phyloP scores from a whole-genome alignment of 2,113 vertebrate genomes.

The Apaloderma vittatum region DNA sequence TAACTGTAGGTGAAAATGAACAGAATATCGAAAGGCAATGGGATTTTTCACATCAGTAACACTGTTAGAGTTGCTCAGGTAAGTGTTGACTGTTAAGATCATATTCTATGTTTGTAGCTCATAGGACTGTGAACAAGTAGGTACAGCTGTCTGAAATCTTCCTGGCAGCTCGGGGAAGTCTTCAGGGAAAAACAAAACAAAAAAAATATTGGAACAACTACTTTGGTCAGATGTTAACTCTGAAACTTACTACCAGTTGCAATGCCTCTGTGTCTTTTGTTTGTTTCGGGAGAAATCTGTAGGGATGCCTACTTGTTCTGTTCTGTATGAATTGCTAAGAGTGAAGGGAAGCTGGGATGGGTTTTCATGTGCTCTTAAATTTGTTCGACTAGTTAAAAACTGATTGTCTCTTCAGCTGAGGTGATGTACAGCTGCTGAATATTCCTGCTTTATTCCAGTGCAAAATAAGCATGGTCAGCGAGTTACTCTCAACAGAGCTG shows the following conservation, averaged over 20 bases:
- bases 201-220: neutral
- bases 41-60: neutral
- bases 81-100: neutral
- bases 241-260: neutral
- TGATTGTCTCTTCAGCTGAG: neutral
- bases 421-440: neutral
- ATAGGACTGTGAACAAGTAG: neutral
- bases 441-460: neutral
- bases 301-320: neutral
- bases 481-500: neutral
- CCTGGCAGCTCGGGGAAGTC: neutral
- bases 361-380: neutral
- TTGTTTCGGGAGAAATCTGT: neutral
- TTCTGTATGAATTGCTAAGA: neutral
- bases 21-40: neutral
- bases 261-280: neutral
- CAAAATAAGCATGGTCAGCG: rapidly evolving
- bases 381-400: neutral
- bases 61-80: neutral
- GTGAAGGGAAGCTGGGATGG: neutral
- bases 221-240: neutral
- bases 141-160: neutral
- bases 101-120: neutral
- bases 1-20: neutral
- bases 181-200: neutral